These are phyloP conservation scores for Columba guinea DNA, from an alignment of 2,797 vertebrate species.

Conservation along the genomic window DNA sequence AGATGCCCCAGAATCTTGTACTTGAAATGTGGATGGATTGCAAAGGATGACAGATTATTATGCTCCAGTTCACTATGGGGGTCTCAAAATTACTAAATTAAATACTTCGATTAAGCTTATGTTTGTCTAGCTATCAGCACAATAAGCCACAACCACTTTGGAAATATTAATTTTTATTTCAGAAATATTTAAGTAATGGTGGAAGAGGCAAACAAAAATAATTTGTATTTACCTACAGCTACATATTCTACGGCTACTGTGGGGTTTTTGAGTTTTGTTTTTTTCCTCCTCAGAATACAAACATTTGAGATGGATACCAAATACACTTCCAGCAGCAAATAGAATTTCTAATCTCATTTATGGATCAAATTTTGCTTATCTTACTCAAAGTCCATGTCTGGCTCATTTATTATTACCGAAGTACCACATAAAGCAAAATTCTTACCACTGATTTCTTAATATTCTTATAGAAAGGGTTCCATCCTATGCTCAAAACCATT, in stretches of 20 bases:
- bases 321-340: background rate
- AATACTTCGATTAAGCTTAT: background rate
- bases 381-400: background rate
- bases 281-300: background rate
- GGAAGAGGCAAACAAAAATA: background rate
- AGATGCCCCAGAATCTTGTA: background rate
- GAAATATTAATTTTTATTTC: background rate
- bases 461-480: conserved; percentile 94
- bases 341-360: background rate
- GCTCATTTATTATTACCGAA: background rate
- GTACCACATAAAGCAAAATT: background rate
- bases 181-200: background rate
- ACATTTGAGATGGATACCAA: background rate
- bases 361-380: background rate
- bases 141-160: background rate
- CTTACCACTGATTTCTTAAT: conserved; percentile 92
- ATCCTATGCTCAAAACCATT: conserved; percentile 95
- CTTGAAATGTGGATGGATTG: background rate
- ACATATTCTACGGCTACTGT: background rate
- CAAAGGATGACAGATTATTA: background rate
- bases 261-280: accelerated
- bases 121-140: background rate
- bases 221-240: background rate
- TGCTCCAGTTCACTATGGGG: background rate
- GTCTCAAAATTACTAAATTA: background rate